Conservation (phyloP, 2,113 vertebrate genomes). For the Picathartes gymnocephalus region DNA sequence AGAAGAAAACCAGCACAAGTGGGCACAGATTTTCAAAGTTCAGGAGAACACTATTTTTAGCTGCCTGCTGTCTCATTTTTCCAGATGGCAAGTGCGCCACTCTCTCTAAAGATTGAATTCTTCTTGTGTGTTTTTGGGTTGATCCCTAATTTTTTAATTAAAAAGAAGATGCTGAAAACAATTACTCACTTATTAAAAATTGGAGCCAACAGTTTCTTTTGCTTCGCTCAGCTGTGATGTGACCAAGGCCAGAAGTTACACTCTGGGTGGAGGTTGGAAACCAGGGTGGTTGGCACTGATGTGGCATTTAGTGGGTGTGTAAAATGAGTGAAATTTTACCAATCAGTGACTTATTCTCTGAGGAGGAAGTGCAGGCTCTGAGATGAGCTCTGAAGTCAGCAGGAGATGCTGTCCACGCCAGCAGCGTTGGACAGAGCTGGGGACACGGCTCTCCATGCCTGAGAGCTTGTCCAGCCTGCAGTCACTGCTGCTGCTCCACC, state of each 20-base stretch:
- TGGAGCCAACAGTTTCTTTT: background rate
- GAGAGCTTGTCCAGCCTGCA: background rate
- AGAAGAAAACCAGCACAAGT: background rate
- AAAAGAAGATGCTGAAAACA: slow-evolving; percentile 23
- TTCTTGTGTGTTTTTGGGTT: background rate
- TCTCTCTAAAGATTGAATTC: background rate
- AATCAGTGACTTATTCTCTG: background rate
- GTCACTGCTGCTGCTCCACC: background rate
- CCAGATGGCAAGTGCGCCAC: background rate
- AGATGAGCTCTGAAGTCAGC: background rate
- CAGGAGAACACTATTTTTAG: background rate
- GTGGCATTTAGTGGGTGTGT: background rate
- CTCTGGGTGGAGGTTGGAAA: background rate
- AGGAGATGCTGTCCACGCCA: background rate
- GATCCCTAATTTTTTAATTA: slow-evolving; percentile 2
- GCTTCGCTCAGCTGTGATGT: background rate
- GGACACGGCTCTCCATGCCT: rapidly evolving
- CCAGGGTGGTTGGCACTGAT: background rate
- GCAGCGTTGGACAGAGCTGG: background rate
- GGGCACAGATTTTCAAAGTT: background rate
- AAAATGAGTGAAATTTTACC: background rate
- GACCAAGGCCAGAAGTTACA: background rate
- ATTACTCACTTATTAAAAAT: background rate
- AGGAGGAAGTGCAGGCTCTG: background rate
- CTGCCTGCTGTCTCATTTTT: background rate